Evolutionary conservation across 2,797 vertebrate genomes (phyloP), one percentile per base, ranked within the genome.

Genomic region (Anniella stebbinsi): DNA sequence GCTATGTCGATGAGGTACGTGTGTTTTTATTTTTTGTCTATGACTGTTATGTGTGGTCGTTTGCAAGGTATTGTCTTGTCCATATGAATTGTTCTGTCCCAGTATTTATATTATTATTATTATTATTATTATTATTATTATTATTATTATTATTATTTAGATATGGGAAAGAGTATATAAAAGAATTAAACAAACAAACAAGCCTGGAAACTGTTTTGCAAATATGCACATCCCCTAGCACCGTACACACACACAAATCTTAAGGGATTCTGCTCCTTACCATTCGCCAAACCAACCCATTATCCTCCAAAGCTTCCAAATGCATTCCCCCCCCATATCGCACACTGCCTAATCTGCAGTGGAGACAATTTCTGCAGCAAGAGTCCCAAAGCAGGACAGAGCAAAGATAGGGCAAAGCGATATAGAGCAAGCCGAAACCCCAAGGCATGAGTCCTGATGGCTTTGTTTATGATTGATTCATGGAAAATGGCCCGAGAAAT

Each of bases 401-500:
- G 88, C 13, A 93, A 69, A 63, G 0, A 81, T 13, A 86, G 30
- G 0, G 0, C 69, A 76, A 63, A 78, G 87, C 88, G 48, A 93
- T 93, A 89, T 91, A 94, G 92, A 95, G 93, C 95, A 94, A 93
- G 90, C 86, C 48, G 94, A 91, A 36, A 88, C 92, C 94, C 88
- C 83, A 66, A 89, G 92, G 94, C 92, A 93, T 54, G 87, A 93
- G 54, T 87, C 89, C 86, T 85, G 91, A 94, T 21, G 30, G 89
- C 90, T 91, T 94, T 95, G 67, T 63, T 73, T 38, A 57, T 41
- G 70, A 95, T 92, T 60, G 93, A 96, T 94, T 95, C 87, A 91
- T 92, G 94, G 94, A 94, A 96, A 95, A 95, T 0, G 45, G 90
- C 95, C 94, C 86, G 80, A 94, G 51, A 93, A 93, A 95, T 93